Percentiles rank a stretch among this genome's conserved stretches.
phyloP scores from a whole-genome alignment of 2,888 invertebrate species.

The Pachliopta kotzebuea region DNA sequence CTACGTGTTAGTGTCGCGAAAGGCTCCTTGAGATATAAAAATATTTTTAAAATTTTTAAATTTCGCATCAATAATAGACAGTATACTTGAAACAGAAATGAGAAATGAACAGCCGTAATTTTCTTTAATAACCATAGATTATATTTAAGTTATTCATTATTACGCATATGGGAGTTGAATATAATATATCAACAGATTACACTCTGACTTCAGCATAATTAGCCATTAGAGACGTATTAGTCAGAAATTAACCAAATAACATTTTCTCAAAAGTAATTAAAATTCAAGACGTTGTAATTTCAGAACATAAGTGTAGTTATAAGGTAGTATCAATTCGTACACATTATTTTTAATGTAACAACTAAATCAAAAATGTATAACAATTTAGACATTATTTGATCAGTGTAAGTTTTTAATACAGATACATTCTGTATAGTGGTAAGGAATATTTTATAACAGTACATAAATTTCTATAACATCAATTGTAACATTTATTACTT shows the following conservation, averaged over 20 bases:
- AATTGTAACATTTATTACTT: background rate
- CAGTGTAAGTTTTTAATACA: too few species aligned
- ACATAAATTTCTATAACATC: background rate
- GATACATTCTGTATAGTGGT: too few species aligned
- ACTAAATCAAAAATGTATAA: background rate
- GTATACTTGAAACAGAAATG: background rate
- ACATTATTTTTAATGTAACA: background rate
- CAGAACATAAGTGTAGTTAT: background rate
- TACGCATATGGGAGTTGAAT: constrained; percentile 8
- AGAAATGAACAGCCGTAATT: background rate
- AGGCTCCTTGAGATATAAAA: too few species aligned
- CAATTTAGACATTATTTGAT: background rate
- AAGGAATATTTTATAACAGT: background rate
- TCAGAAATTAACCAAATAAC: constrained; percentile 15
- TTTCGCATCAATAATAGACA: background rate
- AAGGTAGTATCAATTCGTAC: background rate
- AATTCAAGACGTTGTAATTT: background rate
- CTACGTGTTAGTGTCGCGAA: too few species aligned
- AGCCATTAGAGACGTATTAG: constrained; percentile 16
- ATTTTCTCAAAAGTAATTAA: constrained; percentile 9
- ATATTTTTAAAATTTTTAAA: too few species aligned
- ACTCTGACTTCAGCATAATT: constrained; percentile 4
- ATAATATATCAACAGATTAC: constrained; percentile 18
- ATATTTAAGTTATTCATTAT: constrained; percentile 12
- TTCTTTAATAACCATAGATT: constrained; percentile 4